Percentiles rank a stretch among this genome's conserved stretches.
Evolutionary conservation across 2,797 vertebrate genomes (phyloP).

Genomic region (Australoheros facetus): DNA sequence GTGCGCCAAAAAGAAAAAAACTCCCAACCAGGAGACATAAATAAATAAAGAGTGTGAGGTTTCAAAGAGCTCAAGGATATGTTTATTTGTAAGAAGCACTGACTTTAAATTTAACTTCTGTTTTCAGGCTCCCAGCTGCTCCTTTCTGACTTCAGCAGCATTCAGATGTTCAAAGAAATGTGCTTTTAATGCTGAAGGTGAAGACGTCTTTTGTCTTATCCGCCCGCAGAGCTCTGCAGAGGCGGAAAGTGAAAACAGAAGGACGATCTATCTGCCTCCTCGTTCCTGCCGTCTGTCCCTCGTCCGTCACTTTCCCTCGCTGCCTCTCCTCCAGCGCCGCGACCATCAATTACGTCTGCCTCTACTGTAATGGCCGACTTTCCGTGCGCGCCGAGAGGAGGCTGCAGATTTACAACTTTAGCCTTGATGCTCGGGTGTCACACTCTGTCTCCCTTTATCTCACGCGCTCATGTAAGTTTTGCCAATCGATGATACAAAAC

Average conservation of each 20-base stretch:
- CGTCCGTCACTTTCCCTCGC: slow-evolving; percentile 32
- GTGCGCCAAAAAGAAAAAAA: not conserved
- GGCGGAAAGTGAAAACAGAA: slow-evolving; percentile 3
- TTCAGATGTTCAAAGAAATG: not conserved
- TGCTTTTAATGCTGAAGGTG: not conserved
- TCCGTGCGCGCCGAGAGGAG: not conserved
- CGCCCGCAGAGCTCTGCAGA: not conserved
- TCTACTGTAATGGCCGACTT: slow-evolving; percentile 33
- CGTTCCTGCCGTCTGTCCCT: slow-evolving; percentile 29
- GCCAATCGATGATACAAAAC: not conserved
- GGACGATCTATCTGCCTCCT: slow-evolving; percentile 12
- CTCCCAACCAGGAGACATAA: not conserved
- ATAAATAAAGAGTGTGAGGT: not conserved
- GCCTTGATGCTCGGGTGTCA: slow-evolving; percentile 16
- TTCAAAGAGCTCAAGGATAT: not conserved
- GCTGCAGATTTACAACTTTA: slow-evolving; percentile 39
- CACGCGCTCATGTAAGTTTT: not conserved
- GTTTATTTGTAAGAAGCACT: not conserved
- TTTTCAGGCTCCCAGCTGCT: not conserved
- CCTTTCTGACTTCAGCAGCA: not conserved
- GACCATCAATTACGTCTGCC: slow-evolving; percentile 40
- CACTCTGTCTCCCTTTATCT: not conserved
- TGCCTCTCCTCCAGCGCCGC: slow-evolving; percentile 12
- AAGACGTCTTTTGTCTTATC: not conserved
- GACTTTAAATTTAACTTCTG: not conserved